Percentiles rank a stretch among this genome's conserved stretches.
These are phyloP conservation scores for Ophthalmolycus amberensis DNA, from an alignment of 2,113 vertebrate species.

Conservation along the genomic window DNA sequence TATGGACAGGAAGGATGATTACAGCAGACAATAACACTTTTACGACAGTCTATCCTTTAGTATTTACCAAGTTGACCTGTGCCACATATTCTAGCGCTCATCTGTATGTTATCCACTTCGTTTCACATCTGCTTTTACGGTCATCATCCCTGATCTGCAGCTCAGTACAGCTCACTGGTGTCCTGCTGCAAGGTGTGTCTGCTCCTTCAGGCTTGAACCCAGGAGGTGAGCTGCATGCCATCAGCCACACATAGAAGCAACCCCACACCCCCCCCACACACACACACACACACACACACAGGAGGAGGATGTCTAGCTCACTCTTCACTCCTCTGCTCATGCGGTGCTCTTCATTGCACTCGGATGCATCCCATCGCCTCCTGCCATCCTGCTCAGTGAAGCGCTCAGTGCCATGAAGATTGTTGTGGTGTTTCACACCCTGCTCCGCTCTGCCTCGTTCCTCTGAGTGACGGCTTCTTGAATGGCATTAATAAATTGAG, in stretches of 20 bases:
- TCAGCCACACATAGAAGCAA: conserved; percentile 29
- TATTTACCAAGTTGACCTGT: conserved; percentile 2
- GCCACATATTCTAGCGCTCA: neutral
- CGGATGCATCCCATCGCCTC: conserved; percentile 57
- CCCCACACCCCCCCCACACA: conserved; percentile 1
- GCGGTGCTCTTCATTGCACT: conserved; percentile 58
- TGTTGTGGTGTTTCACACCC: conserved; percentile 66
- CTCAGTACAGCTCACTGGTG: conserved; percentile 17
- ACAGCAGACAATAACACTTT: neutral
- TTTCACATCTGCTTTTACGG: conserved; percentile 8
- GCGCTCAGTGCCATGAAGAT: conserved; percentile 55
- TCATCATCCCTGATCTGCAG: conserved; percentile 23
- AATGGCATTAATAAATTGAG: conserved; percentile 78
- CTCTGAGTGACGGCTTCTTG: conserved; percentile 76
- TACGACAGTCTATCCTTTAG: neutral
- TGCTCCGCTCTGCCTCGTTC: conserved; percentile 43
- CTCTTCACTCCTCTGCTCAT: conserved; percentile 31
- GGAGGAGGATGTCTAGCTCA: conserved; percentile 3
- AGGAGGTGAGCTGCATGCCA: conserved; percentile 38
- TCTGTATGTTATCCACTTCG: conserved; percentile 6
- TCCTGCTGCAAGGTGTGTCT: conserved; percentile 33
- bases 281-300: conserved; percentile 12
- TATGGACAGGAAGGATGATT: neutral
- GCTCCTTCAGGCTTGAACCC: conserved; percentile 30
- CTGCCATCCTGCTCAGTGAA: conserved; percentile 63